Evolutionary conservation across 2,888 invertebrate genomes (phyloP), one percentile per base, ranked within the genome.

Genomic region (Rhingia rostrata): DNA sequence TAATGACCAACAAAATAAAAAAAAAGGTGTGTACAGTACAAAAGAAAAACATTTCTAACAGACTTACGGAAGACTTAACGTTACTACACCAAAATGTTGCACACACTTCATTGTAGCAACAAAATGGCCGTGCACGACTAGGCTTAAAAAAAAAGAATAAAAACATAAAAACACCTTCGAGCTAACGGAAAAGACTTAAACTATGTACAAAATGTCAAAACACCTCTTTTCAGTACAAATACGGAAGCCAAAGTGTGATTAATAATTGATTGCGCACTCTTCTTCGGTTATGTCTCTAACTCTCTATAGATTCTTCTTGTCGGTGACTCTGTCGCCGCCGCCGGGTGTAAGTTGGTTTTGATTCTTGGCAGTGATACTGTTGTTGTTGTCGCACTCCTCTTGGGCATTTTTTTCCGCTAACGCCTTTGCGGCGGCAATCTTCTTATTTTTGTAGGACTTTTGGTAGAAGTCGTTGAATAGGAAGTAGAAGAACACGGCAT

Each of bases 391-490:
- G n/a, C 81, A 74, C 22, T 61, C 69, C 22, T 73, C 73, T 60
- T 67, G 58, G 35, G 64, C 82, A 37, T 33, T 56, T 66, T 74
- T 53, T 6, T 88, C 83, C 32, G 87, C 85, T 14, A 79, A 74
- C 22, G 86, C 86, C 9, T 78, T 83, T 86, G 86, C 63, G 73
- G 88, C 87, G 47, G 88, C 87, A 9, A 88, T 85, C 0, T 92
- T 92, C 53, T 88, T 88, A 64, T 88, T 88, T 82, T 90, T 89
- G 90, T 96, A 97, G 0, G 96, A 94, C 89, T 95, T 94, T 88
- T 95, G 95, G 92, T 98, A 98, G 93, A 98, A 98, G 89, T 98
- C 96, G 81, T 95, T 95, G 92, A 98, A 98, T 85, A 98, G 94
- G 90, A 96, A 94, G 91, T 97, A 97, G 93, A 98, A 98, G 93